These are phyloP conservation scores for Tolmerus cingulatus DNA, from an alignment of 2,888 invertebrate genomes.

Conservation along the genomic window DNA sequence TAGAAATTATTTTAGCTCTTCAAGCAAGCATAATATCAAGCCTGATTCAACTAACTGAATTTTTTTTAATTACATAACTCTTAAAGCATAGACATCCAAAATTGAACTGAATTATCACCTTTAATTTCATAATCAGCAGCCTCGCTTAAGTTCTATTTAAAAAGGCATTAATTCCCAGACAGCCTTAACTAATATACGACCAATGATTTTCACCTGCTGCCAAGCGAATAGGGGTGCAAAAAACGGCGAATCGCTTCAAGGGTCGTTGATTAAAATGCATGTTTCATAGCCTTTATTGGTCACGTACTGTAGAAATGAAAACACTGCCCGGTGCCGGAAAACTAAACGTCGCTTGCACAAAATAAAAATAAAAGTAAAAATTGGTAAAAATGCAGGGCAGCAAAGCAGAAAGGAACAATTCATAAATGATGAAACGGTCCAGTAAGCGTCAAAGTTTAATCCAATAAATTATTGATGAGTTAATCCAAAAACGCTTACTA, in stretches of 20 bases:
- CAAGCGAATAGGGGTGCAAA: background rate
- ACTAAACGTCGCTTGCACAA: conserved; percentile 4
- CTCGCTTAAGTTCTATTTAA: background rate
- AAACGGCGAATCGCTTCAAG: background rate
- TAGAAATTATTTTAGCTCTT: too few species aligned
- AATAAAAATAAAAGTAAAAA: background rate
- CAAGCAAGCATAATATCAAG: too few species aligned
- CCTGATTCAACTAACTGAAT: too few species aligned
- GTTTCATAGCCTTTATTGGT: conserved; percentile 26
- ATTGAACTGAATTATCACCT: background rate
- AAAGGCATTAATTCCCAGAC: conserved; percentile 14
- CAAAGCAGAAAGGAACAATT: conserved; percentile 18
- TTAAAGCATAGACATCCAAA: background rate
- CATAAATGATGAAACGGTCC: conserved; percentile 10
- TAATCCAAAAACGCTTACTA: conserved; percentile 29
- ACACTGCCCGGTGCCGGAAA: background rate
- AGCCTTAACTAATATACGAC: background rate
- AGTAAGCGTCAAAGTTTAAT: conserved; percentile 34
- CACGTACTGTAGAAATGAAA: conserved; percentile 25
- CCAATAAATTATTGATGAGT: conserved; percentile 35
- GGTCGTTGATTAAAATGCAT: conserved; percentile 25
- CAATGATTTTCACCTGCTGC: background rate
- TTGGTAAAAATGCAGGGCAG: background rate
- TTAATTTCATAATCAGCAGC: background rate
- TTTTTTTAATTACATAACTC: background rate